These are phyloP conservation scores for Heliopora coerulea DNA, from an alignment of 92 coral and sea anemone species.

Conservation along the genomic window DNA sequence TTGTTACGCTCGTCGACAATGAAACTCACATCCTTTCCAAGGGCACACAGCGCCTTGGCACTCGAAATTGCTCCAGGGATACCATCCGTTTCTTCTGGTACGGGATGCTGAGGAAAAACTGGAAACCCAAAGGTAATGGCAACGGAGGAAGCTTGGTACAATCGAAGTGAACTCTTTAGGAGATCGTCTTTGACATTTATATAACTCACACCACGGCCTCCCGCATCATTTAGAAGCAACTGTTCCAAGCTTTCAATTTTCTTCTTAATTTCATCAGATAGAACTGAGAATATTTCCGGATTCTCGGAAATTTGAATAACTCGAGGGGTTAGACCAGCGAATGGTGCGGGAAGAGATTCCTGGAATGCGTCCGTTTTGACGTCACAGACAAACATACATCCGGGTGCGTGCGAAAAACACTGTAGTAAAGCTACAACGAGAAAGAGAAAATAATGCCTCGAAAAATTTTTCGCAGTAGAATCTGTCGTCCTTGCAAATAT, in stretches of 20 bases:
- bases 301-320: conserved; percentile 58
- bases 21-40: conserved; percentile 64
- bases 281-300: conserved; percentile 64
- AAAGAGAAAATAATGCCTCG: not conserved
- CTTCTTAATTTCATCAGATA: conserved; percentile 57
- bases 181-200: conserved; percentile 51
- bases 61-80: conserved; percentile 64
- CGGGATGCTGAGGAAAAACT: conserved; percentile 29
- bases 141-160: conserved; percentile 57
- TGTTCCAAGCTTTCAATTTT: conserved; percentile 54
- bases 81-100: conserved; percentile 52
- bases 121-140: conserved; percentile 39
- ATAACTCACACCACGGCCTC: conserved; percentile 63
- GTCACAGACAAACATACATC: conserved; percentile 62
- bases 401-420: conserved; percentile 61
- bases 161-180: conserved; percentile 43
- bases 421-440: conserved; percentile 13
- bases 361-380: conserved; percentile 47
- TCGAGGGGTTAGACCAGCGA: conserved; percentile 51
- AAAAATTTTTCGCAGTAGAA: no score
- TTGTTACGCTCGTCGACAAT: conserved; percentile 47
- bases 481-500: no score
- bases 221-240: conserved; percentile 72
- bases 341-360: conserved; percentile 43
- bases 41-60: conserved; percentile 74